These are phyloP conservation scores for Hyles vespertilio DNA, from an alignment of 1,140 invertebrate genomes.

Conservation along the genomic window DNA sequence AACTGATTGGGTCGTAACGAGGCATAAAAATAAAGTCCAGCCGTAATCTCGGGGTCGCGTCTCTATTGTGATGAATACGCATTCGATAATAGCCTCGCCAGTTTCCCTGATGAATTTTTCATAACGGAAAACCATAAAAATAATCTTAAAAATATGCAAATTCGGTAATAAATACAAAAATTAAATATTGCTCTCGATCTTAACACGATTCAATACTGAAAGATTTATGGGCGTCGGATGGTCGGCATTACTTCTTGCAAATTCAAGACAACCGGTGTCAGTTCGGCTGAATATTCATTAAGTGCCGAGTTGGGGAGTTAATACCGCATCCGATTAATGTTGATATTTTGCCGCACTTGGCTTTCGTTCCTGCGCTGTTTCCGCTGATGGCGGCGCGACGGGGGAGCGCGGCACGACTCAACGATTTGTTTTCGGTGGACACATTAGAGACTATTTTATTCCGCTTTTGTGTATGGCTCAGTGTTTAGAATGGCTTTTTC, in stretches of 20 bases:
- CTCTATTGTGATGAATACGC: too few species aligned
- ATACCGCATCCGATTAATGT: conserved; percentile 38
- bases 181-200: neutral
- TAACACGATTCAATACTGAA: conserved; percentile 19
- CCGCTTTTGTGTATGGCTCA: conserved; percentile 34
- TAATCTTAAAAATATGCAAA: neutral
- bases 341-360: conserved; percentile 27
- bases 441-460: conserved; percentile 41
- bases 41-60: too few species aligned
- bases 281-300: conserved; percentile 59
- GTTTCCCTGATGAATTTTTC: too few species aligned
- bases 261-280: conserved; percentile 49
- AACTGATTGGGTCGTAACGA: too few species aligned
- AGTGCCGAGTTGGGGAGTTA: conserved; percentile 33
- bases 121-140: neutral
- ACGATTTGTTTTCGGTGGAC: conserved; percentile 40
- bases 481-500: conserved; percentile 42
- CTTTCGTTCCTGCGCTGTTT: conserved; percentile 15
- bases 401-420: conserved; percentile 22
- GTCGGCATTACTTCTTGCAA: conserved; percentile 46
- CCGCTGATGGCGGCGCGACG: neutral
- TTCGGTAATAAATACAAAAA: neutral
- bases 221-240: conserved; percentile 44
- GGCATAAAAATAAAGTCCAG: too few species aligned
- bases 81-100: too few species aligned